A percentile compares a stretch with the other conserved stretches of the same genome.
These are phyloP conservation scores for Struthidea cinerea DNA, from an alignment of 2,113 vertebrate species.

Conservation along the genomic window DNA sequence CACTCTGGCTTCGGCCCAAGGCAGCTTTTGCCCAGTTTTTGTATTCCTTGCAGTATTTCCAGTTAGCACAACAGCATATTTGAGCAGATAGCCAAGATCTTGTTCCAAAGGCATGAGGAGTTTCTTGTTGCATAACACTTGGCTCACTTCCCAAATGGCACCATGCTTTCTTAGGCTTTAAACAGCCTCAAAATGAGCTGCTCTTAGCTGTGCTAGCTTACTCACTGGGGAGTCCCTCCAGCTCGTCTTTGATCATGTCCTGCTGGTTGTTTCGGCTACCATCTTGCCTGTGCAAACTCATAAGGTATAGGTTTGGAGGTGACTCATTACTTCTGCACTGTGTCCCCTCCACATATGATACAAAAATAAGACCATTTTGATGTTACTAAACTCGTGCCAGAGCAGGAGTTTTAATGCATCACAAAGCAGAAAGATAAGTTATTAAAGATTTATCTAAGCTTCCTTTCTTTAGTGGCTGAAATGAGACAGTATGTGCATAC, in stretches of 20 bases:
- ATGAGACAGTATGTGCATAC: not conserved
- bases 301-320: not conserved
- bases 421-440: not conserved
- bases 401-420: not conserved
- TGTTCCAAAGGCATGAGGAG: not conserved
- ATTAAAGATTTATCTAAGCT: constrained; percentile 39
- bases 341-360: not conserved
- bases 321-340: constrained; percentile 1
- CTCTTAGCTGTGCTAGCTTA: not conserved
- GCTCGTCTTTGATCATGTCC: not conserved
- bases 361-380: not conserved
- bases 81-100: not conserved
- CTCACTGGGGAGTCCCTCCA: not conserved
- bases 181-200: not conserved
- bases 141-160: constrained; percentile 16
- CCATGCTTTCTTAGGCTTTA: constrained; percentile 30
- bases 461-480: not conserved
- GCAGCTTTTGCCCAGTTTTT: not conserved
- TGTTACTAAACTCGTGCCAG: not conserved
- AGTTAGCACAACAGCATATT: not conserved
- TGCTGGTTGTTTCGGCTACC: not conserved
- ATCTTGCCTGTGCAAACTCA: not conserved
- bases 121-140: constrained; percentile 35
- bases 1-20: not conserved
- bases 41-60: not conserved